Evolutionary conservation across 2,888 invertebrate species (phyloP).

Genomic region (Bruchidius siliquastri): DNA sequence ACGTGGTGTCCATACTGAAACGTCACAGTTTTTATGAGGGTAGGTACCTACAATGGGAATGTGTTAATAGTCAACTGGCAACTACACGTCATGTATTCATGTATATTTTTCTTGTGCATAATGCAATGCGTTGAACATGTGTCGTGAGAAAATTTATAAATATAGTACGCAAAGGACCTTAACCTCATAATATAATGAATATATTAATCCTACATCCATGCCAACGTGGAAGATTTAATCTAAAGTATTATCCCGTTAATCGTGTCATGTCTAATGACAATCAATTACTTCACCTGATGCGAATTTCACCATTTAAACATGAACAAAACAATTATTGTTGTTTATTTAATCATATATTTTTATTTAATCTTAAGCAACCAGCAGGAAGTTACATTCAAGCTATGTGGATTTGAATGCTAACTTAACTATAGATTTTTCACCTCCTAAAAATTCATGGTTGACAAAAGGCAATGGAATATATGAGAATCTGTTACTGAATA

Average conservation of each 20-base stretch:
- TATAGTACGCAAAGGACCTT: neutral
- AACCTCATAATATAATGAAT: neutral
- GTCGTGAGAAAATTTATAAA: neutral
- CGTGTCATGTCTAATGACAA: neutral
- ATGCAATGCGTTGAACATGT: neutral
- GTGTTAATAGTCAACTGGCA: neutral
- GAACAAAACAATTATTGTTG: neutral
- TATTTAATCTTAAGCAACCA: too few relatives aligned
- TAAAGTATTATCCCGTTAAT: neutral
- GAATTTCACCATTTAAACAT: neutral
- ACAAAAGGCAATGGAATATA: neutral
- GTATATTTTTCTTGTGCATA: neutral
- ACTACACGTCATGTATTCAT: neutral
- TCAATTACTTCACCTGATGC: neutral
- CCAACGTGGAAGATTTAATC: neutral
- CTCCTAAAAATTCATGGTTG: neutral
- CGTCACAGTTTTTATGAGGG: constrained; percentile 1
- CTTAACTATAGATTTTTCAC: too few relatives aligned
- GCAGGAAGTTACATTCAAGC: too few relatives aligned
- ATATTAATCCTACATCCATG: neutral
- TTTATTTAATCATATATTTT: too few relatives aligned
- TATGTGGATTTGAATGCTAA: too few relatives aligned
- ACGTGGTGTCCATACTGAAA: constrained; percentile 2
- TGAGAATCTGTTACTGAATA: neutral
- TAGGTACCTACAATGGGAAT: neutral